A percentile compares a stretch with the other conserved stretches of the same genome.
These are phyloP conservation scores for Cassiopea andromeda DNA, from an alignment of 30 jellyfish, hydroid and myxozoan genomes.

Conservation along the genomic window DNA sequence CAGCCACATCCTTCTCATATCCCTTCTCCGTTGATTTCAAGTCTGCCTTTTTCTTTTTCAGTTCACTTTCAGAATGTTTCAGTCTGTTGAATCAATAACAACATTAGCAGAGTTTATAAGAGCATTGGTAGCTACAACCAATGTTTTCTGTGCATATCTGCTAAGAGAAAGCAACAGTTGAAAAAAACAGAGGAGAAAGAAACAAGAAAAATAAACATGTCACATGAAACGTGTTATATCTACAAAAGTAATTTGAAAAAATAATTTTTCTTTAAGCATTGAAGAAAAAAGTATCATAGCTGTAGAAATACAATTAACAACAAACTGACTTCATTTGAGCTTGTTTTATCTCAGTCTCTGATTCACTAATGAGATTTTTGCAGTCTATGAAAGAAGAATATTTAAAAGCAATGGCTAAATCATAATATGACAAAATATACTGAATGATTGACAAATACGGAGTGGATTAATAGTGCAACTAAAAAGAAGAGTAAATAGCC, in stretches of 20 bases:
- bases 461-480: too few relatives aligned
- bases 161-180: too few relatives aligned
- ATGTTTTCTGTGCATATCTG: not conserved
- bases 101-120: not conserved
- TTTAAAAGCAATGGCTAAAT: not conserved
- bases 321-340: conserved; percentile 84
- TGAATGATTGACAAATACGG: too few relatives aligned
- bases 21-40: conserved; percentile 89
- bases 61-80: conserved; percentile 84
- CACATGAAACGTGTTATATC: too few relatives aligned
- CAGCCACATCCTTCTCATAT: conserved; percentile 80
- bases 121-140: not conserved
- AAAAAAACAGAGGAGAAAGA: too few relatives aligned
- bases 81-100: conserved; percentile 27
- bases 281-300: too few relatives aligned
- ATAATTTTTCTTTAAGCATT: too few relatives aligned
- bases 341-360: conserved; percentile 89
- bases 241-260: too few relatives aligned
- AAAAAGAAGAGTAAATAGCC: too few relatives aligned
- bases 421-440: not conserved
- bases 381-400: conserved; percentile 57
- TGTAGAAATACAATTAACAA: not conserved
- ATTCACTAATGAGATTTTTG: conserved; percentile 82
- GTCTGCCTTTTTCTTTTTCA: conserved; percentile 77
- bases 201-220: too few relatives aligned